Evolutionary conservation across 2,888 invertebrate genomes (phyloP).

Genomic region (Norana najaformis): DNA sequence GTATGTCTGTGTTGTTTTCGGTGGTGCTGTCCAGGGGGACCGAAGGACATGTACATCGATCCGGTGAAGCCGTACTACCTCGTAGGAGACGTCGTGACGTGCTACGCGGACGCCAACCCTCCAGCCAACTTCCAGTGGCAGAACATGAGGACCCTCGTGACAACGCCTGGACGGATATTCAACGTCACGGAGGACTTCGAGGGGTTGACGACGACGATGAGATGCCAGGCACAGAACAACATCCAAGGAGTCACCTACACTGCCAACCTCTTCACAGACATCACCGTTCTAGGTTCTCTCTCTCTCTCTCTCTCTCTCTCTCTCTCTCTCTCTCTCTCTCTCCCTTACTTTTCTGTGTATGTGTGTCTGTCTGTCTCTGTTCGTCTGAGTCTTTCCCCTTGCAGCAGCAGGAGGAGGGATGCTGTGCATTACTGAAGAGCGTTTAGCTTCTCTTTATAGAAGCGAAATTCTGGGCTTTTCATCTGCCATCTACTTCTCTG

Average conservation of each 20-base stretch:
- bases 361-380: no score
- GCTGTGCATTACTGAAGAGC: no score
- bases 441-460: no score
- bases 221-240: constrained; percentile 28
- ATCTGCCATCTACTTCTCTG: background rate
- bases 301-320: background rate
- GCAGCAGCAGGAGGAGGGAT: no score
- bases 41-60: background rate
- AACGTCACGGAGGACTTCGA: background rate
- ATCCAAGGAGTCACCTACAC: constrained; percentile 17
- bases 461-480: background rate
- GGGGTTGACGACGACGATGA: constrained; percentile 22
- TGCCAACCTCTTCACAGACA: background rate
- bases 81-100: constrained; percentile 22
- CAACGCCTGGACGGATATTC: no score
- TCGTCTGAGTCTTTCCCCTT: no score
- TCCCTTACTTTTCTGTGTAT: no score
- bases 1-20: background rate
- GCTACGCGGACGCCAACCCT: constrained; percentile 28
- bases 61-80: constrained; percentile 8
- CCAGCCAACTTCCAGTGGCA: constrained; percentile 26
- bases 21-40: background rate
- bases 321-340: background rate
- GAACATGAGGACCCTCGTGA: constrained; percentile 20
- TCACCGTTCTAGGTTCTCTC: constrained; percentile 23